Evolutionary conservation across 2,797 vertebrate species (phyloP), one percentile per base, ranked within the genome.

Genomic region (Brotula barbata): DNA sequence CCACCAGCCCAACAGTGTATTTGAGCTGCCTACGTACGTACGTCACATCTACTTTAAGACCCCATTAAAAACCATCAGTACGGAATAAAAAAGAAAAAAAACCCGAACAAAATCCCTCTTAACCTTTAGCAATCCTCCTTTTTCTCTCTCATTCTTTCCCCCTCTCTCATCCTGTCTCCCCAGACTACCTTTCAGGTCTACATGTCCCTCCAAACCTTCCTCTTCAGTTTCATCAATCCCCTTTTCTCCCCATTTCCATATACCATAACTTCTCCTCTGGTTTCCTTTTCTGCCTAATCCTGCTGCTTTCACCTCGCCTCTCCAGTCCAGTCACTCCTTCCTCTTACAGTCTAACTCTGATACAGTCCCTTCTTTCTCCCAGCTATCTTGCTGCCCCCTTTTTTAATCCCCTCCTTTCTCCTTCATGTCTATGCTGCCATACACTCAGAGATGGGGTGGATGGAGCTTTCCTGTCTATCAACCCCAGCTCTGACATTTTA

Each of bases 1-100:
- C 68, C 50, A 42, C 61, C 64, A 55, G 64, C 59, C 70, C 48
- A 44, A 53, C 68, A 48, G 19, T 25, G 9, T 58, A 49, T 84
- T 81, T 82, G 65, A 53, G 87, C 87, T 86, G 75, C 85, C 85
- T 66, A 31, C 84, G 85, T 85, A 88, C n/a, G n/a, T n/a, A 90
- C 87, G 82, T 82, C 80, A 85, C 61, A 25, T 45, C 1, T 36
- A 80, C 76, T 83, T 71, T 82, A 83, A 83, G 75, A 85, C 80
- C 78, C 78, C 67, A 85, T 88, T 84, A 82, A 82, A 85, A 77
- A 81, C 76, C 62, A 59, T 70, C 75, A 67, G 80, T 60, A 75
- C 63, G 64, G 70, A 80, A 86, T 78, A 68, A 71, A 77, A 67
- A 67, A 71, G 76, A 67, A 67, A 73, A 54, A 47, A 56, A 64